Conservation (phyloP, 1,140 invertebrate species). For the Diorhabda carinulata region DNA sequence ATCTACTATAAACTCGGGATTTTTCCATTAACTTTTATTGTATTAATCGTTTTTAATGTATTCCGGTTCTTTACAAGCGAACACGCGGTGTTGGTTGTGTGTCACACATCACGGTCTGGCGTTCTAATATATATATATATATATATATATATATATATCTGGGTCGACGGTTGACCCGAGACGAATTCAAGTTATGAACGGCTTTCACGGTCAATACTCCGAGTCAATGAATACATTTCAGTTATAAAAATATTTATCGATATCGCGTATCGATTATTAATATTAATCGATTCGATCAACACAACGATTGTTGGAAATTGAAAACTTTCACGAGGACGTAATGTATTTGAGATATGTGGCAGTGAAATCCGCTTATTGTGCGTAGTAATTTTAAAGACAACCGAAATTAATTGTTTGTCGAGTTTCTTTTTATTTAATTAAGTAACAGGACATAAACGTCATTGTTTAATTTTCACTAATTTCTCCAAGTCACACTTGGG, state of each 20-base stretch:
- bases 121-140: constrained; percentile 2
- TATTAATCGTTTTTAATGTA: not conserved
- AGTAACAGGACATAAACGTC: too few relatives aligned
- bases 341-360: too few relatives aligned
- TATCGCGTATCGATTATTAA: not conserved
- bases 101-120: not conserved
- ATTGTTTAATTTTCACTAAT: too few relatives aligned
- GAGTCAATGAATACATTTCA: not conserved
- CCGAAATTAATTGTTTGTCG: too few relatives aligned
- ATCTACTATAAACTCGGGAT: not conserved
- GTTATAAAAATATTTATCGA: not conserved
- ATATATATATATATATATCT: constrained; percentile 15
- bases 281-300: too few relatives aligned
- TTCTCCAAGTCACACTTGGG: too few relatives aligned
- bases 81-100: not conserved
- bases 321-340: too few relatives aligned
- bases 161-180: constrained; percentile 24
- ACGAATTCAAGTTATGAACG: not conserved
- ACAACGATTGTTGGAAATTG: too few relatives aligned
- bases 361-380: too few relatives aligned
- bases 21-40: not conserved
- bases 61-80: not conserved
- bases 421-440: too few relatives aligned
- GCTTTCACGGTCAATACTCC: constrained; percentile 33
- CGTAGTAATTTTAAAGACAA: too few relatives aligned